Evolutionary conservation across 1,140 invertebrate genomes (phyloP).

Genomic region (Apocrypta bakeri): DNA sequence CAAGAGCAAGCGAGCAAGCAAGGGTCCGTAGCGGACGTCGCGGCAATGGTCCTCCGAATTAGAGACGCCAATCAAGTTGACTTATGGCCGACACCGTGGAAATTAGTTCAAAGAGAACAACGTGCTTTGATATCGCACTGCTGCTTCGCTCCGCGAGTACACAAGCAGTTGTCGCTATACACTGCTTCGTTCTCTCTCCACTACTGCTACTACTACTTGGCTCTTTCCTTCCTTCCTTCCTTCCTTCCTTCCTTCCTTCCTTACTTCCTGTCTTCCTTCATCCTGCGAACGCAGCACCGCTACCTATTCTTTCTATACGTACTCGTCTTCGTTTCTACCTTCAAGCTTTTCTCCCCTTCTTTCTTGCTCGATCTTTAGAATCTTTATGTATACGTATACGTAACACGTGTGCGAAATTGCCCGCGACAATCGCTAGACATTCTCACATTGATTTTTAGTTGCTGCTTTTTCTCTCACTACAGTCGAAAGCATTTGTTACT

Average conservation of each 20-base stretch:
- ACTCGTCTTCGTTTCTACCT: background rate
- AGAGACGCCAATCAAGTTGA: conserved; percentile 54
- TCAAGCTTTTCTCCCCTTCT: background rate
- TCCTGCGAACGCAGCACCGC: conserved; percentile 38
- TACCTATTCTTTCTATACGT: conserved; percentile 52
- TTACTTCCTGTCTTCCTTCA: conserved; percentile 42
- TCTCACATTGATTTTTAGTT: background rate
- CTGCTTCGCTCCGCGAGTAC: background rate
- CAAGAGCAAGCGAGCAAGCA: too few species aligned
- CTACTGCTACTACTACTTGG: background rate
- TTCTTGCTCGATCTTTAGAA: too few species aligned
- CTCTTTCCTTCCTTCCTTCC: background rate
- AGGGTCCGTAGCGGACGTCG: background rate
- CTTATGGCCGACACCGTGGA: conserved; percentile 51
- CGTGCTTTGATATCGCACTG: conserved; percentile 47
- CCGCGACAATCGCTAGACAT: background rate
- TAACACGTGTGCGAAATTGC: background rate
- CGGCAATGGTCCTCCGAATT: conserved; percentile 49
- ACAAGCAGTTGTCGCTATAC: background rate
- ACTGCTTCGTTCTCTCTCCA: background rate
- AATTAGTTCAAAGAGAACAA: conserved; percentile 53
- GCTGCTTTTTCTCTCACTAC: too few species aligned
- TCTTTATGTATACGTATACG: background rate
- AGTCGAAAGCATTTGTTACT: too few species aligned
- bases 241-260: conserved; percentile 21